phyloP scores from a whole-genome alignment of 2,797 vertebrate genomes.

The Enteromius fasciolatus region DNA sequence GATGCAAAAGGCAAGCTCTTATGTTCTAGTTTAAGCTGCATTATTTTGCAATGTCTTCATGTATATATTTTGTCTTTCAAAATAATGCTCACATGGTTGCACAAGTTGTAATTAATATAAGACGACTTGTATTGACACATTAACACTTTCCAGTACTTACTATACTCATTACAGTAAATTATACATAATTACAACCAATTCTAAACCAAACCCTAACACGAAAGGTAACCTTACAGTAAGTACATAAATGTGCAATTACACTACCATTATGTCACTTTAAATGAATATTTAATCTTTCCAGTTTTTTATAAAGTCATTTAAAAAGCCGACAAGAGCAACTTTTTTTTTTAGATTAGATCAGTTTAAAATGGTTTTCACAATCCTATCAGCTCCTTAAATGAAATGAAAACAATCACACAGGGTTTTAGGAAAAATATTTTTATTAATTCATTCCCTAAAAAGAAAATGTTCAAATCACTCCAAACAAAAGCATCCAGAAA shows the following conservation, averaged over 20 bases:
- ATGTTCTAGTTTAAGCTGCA: neutral
- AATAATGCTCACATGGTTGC: neutral
- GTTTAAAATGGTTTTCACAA: neutral
- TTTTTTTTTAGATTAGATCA: neutral
- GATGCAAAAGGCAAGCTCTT: neutral
- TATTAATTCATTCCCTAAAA: constrained; percentile 50
- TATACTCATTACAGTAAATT: neutral
- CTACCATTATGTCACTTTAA: neutral
- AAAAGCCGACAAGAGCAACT: neutral
- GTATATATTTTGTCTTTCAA: neutral
- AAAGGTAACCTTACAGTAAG: neutral
- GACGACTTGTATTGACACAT: neutral
- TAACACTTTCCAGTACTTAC: neutral
- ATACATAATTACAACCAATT: neutral
- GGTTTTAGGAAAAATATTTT: constrained; percentile 55
- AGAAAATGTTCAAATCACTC: constrained; percentile 45
- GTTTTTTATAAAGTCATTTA: neutral
- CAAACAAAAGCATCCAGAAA: constrained; percentile 30
- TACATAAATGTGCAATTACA: neutral
- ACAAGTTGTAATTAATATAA: neutral
- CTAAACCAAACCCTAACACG: neutral
- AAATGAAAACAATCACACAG: neutral
- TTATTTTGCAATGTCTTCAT: neutral
- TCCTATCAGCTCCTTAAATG: neutral
- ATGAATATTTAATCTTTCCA: neutral